Evolutionary conservation across 1,140 invertebrate species (phyloP).

Genomic region (Pinna nobilis): DNA sequence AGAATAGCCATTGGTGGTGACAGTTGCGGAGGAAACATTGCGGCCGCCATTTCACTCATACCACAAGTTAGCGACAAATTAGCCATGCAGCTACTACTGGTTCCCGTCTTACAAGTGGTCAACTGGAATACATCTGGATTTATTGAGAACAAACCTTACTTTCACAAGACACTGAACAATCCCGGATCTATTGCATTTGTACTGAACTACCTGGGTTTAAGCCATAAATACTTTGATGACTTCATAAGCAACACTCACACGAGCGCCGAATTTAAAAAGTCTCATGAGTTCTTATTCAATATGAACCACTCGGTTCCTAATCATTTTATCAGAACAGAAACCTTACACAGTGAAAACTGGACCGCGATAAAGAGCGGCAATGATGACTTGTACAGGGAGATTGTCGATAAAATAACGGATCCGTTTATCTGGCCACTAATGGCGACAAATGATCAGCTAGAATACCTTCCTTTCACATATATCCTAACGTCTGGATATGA

Average conservation of each 20-base stretch:
- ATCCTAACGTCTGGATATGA: constrained; percentile 60
- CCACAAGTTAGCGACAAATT: constrained; percentile 26
- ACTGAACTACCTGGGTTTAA: constrained; percentile 45
- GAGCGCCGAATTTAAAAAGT: constrained; percentile 44
- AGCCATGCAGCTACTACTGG: constrained; percentile 60
- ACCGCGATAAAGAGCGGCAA: constrained; percentile 36
- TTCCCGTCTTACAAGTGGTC: constrained; percentile 58
- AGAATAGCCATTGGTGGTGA: constrained; percentile 51
- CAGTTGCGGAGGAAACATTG: constrained; percentile 51
- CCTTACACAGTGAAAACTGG: constrained; percentile 15
- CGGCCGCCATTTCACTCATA: constrained; percentile 42
- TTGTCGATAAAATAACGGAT: constrained; percentile 48
- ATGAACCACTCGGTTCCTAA: constrained; percentile 38
- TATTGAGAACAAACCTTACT: constrained; percentile 45
- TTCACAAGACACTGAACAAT: constrained; percentile 49
- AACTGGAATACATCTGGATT: constrained; percentile 60
- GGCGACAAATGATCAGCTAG: constrained; percentile 48
- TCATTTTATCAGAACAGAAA: constrained; percentile 37
- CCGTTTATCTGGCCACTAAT: constrained; percentile 53
- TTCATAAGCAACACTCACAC: constrained; percentile 57
- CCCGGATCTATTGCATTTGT: constrained; percentile 31
- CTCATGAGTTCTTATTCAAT: constrained; percentile 35
- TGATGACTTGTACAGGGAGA: constrained; percentile 42
- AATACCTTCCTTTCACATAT: constrained; percentile 48
- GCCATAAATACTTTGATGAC: constrained; percentile 22